Conservation (phyloP, 1,140 invertebrate genomes). For the Probaryconus sp. region DNA sequence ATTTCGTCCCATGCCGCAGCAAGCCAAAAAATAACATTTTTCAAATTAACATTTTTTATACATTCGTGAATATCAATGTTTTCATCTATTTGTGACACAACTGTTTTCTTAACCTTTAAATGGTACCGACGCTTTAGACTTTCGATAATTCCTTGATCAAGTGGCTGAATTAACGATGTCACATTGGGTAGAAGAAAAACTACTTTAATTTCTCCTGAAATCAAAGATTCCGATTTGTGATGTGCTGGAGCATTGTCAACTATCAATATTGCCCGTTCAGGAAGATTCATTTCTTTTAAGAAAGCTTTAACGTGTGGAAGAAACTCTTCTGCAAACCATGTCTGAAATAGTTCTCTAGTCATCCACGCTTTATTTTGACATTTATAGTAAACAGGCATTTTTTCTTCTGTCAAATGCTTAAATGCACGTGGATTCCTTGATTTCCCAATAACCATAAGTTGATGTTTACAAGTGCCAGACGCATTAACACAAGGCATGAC, state of each 20-base stretch:
- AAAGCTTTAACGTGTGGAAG: constrained; percentile 37
- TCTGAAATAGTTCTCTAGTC: constrained; percentile 20
- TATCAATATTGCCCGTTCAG: constrained; percentile 43
- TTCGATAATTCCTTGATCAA: constrained; percentile 74
- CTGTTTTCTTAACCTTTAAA: background rate
- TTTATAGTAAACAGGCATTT: constrained; percentile 33
- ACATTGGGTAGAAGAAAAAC: constrained; percentile 75
- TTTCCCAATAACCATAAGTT: constrained; percentile 45
- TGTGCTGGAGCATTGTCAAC: constrained; percentile 53
- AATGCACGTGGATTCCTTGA: constrained; percentile 25
- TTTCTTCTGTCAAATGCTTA: constrained; percentile 20
- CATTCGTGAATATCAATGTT: background rate
- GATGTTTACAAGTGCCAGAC: constrained; percentile 64
- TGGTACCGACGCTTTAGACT: constrained; percentile 34
- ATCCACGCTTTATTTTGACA: constrained; percentile 36
- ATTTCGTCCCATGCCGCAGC: constrained; percentile 6
- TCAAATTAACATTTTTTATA: background rate
- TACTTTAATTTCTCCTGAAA: constrained; percentile 65
- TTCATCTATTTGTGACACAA: background rate
- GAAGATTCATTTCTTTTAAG: constrained; percentile 22
- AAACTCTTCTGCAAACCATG: constrained; percentile 44
- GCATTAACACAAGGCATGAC: constrained; percentile 70
- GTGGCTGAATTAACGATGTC: constrained; percentile 74
- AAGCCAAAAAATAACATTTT: constrained; percentile 15
- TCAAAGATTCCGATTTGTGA: constrained; percentile 9